phyloP scores from a whole-genome alignment of 2,888 invertebrate species.

The Xestoiulus laeticollis region DNA sequence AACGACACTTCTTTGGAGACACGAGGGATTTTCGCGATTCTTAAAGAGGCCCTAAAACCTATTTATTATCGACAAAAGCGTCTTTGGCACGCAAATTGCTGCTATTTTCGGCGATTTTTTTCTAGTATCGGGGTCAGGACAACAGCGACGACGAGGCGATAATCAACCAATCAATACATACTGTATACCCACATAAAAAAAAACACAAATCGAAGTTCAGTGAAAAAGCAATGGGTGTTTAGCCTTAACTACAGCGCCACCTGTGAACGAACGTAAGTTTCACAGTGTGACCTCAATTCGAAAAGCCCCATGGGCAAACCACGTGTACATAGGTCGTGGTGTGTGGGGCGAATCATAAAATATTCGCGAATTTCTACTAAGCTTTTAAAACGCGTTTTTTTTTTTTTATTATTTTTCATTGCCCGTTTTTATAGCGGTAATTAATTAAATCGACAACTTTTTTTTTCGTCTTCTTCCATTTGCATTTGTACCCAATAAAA shows the following conservation, averaged over 20 bases:
- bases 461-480: neutral
- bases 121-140: neutral
- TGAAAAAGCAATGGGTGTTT: neutral
- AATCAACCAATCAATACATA: slow-evolving; percentile 8
- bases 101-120: neutral
- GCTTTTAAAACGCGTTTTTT: neutral
- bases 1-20: no score
- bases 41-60: neutral
- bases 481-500: slow-evolving; percentile 3
- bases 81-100: neutral
- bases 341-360: neutral
- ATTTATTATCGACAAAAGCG: slow-evolving; percentile 11
- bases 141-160: neutral
- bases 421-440: neutral
- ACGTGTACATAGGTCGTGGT: neutral
- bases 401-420: no score
- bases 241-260: neutral
- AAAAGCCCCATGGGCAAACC: neutral
- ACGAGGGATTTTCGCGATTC: neutral
- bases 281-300: neutral
- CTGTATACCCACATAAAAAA: neutral
- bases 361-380: neutral
- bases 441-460: neutral
- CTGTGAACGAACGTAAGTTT: neutral
- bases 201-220: neutral